Evolutionary conservation across 2,113 vertebrate species (phyloP), one percentile per base, ranked within the genome.

Genomic region (Platysteira castanea): DNA sequence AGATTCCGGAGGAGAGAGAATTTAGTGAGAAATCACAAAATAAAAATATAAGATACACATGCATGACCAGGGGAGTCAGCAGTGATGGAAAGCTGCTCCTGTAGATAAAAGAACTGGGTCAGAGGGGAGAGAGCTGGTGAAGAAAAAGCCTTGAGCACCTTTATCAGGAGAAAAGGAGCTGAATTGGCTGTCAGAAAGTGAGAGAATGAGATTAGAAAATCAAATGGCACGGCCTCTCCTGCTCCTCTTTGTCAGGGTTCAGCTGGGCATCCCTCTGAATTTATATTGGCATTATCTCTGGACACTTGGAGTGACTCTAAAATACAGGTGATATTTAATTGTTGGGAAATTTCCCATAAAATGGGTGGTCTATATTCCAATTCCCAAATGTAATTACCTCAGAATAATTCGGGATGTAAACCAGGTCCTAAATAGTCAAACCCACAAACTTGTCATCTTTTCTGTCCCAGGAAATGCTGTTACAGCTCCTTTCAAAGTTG

Each of bases 351-450:
- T n/a, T 85, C 11, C 41, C n/a, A 33, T 27, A 19, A 85, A 78
- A 87, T 7, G 15, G 8, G 2, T 9, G 3, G 7, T 3, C 28
- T 21, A 0, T 16, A 11, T 4, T 24, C 11, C 16, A n/a, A 77
- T 75, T 80, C 21, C 52, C 26, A 60, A 81, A 47, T 14, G 26
- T 22, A 49, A 37, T 76, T 42, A 11, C 7, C 69, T 70, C 6
- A 24, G 42, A 67, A 86, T 16, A 41, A 73, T 73, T 33, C 3
- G 5, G 33, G 53, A 18, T 44, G 26, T 4, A 63, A 60, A 84
- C 14, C 33, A 30, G 22, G 7, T 53, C n/a, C 23, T 30, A 27
- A 90, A 30, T 18, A 50, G 39, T 15, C 33, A 54, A 64, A 63
- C 3, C 15, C 20, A 22, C 15, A 24, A 73, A 53, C 5, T 46